A percentile compares a stretch with the other conserved stretches of the same genome.
These are phyloP conservation scores for Dryococelus australis DNA, from an alignment of 2,888 invertebrate genomes.

Conservation along the genomic window DNA sequence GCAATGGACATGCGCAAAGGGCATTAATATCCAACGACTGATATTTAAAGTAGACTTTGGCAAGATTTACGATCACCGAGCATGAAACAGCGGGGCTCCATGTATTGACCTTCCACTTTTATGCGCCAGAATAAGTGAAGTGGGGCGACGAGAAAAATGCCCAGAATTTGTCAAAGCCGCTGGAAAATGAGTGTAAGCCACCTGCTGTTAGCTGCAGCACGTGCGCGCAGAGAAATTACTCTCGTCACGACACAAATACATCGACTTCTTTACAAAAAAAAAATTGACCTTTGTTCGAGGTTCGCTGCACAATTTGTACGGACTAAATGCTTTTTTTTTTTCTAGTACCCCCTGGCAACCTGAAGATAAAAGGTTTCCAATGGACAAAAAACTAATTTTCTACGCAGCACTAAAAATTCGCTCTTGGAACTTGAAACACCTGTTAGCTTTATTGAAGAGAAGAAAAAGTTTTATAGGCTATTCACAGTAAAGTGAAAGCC, in stretches of 20 bases:
- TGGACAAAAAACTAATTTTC: no score
- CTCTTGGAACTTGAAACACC: no score
- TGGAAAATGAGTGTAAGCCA: neutral
- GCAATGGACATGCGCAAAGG: no score
- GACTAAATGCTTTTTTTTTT: neutral
- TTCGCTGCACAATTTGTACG: neutral
- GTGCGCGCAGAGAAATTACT: neutral
- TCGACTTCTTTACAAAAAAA: slow-evolving; percentile 16
- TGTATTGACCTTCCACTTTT: neutral
- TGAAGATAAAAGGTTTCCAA: neutral
- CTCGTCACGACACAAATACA: slow-evolving; percentile 1
- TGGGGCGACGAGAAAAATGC: neutral
- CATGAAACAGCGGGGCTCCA: neutral
- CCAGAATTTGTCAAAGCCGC: neutral
- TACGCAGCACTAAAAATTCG: no score
- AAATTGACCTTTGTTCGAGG: neutral
- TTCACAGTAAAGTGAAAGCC: no score
- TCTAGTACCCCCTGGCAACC: neutral
- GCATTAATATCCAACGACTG: no score
- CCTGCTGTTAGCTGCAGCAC: neutral
- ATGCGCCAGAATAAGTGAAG: neutral
- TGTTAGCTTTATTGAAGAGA: no score
- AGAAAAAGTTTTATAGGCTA: no score
- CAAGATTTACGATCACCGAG: no score
- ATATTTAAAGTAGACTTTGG: no score